phyloP scores from a whole-genome alignment of 2,888 invertebrate genomes.

The Cyrtodaria siliqua region DNA sequence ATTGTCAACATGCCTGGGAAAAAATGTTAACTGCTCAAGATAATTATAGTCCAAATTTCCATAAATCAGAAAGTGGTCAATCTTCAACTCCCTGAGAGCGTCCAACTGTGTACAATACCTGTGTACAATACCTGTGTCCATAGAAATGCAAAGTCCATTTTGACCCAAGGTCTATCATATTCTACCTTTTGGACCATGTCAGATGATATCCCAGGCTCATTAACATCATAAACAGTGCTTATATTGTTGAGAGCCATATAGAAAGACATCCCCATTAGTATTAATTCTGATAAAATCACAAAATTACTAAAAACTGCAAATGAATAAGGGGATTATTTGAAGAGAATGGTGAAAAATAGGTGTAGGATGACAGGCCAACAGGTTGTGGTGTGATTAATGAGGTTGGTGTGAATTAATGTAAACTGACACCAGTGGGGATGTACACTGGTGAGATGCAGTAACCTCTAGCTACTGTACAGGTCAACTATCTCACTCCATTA shows the following conservation, averaged over 20 bases:
- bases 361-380: neutral
- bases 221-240: conserved; percentile 40
- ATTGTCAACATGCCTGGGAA: conserved; percentile 16
- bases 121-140: too few relatives aligned
- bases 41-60: conserved; percentile 4
- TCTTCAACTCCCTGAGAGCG: too few relatives aligned
- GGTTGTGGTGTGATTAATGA: conserved; percentile 4
- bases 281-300: too few relatives aligned
- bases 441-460: too few relatives aligned
- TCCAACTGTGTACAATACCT: too few relatives aligned
- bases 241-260: conserved; percentile 12
- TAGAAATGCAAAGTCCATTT: too few relatives aligned
- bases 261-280: conserved; percentile 4
- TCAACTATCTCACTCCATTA: too few relatives aligned
- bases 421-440: too few relatives aligned
- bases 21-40: conserved; percentile 6
- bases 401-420: too few relatives aligned
- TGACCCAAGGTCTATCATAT: too few relatives aligned
- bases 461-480: too few relatives aligned
- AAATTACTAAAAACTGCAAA: neutral
- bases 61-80: conserved; percentile 5
- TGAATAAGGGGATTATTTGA: conserved; percentile 4
- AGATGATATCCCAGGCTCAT: conserved; percentile 3
- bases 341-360: conserved; percentile 2
- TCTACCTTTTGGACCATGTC: too few relatives aligned